phyloP scores from a whole-genome alignment of 2,797 vertebrate species.

The Dromococcyx pavoninus region DNA sequence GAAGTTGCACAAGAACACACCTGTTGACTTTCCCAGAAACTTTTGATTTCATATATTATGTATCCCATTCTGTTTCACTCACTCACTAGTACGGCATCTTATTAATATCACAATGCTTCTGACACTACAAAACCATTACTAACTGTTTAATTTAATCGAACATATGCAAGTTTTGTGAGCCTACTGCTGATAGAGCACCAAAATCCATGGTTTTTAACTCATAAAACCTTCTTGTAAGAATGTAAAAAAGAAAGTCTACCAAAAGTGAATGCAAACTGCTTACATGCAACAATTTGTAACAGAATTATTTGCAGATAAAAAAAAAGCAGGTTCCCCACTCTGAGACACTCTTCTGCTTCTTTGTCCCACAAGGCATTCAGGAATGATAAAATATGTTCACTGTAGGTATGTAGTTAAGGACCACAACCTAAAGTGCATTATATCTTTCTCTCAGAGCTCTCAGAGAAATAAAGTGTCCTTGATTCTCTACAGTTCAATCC shows the following conservation, averaged over 20 bases:
- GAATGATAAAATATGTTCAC: neutral
- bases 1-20: neutral
- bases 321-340: neutral
- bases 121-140: neutral
- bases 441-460: neutral
- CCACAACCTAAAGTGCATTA: neutral
- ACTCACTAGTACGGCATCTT: neutral
- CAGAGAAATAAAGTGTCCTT: slow-evolving; percentile 39
- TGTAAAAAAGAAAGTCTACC: neutral
- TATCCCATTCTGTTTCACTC: neutral
- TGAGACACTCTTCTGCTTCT: neutral
- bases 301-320: neutral
- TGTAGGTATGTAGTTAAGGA: neutral
- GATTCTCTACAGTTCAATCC: slow-evolving; percentile 37
- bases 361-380: neutral
- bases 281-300: neutral
- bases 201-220: neutral
- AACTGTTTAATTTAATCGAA: neutral
- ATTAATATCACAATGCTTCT: neutral
- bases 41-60: neutral
- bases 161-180: neutral
- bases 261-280: neutral
- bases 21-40: neutral
- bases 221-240: neutral
- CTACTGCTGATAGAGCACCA: neutral